A percentile compares a stretch with the other conserved stretches of the same genome.
Conservation (phyloP, 1,140 invertebrate genomes). For the Reticulitermes speratus region DNA sequence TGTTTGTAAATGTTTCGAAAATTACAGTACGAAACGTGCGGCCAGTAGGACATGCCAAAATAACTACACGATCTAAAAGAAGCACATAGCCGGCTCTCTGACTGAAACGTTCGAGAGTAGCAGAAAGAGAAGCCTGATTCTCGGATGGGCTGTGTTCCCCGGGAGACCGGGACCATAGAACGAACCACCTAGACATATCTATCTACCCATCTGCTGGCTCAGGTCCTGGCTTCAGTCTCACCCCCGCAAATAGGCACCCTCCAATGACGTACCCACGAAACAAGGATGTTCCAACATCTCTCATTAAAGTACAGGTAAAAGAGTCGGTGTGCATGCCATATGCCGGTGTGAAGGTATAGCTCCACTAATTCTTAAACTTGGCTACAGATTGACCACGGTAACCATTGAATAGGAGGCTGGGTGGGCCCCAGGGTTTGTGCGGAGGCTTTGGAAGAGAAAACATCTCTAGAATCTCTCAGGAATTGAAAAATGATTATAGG, state of each 20-base stretch:
- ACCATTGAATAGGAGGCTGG: too few species aligned
- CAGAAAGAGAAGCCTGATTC: not conserved
- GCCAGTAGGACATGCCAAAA: not conserved
- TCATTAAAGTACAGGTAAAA: too few species aligned
- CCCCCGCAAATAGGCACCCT: not conserved
- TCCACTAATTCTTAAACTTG: too few species aligned
- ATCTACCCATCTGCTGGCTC: too few species aligned
- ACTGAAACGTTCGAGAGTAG: not conserved
- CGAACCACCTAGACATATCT: not conserved
- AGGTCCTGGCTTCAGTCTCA: not conserved
- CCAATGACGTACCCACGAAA: not conserved
- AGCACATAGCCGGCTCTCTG: not conserved
- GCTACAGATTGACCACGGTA: too few species aligned
- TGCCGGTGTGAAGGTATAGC: too few species aligned
- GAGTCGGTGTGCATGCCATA: too few species aligned
- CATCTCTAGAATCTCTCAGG: too few species aligned
- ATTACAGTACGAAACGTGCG: not conserved
- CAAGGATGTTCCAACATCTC: not conserved
- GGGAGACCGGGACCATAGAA: not conserved
- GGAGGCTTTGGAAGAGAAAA: too few species aligned
- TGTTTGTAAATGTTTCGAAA: not conserved
- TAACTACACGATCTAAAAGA: constrained; percentile 5
- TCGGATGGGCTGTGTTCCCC: not conserved
- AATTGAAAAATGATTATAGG: too few species aligned
- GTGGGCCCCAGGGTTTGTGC: too few species aligned